Evolutionary conservation across 2,113 vertebrate species (phyloP), one percentile per base, ranked within the genome.

Genomic region (Echinops telfairi): DNA sequence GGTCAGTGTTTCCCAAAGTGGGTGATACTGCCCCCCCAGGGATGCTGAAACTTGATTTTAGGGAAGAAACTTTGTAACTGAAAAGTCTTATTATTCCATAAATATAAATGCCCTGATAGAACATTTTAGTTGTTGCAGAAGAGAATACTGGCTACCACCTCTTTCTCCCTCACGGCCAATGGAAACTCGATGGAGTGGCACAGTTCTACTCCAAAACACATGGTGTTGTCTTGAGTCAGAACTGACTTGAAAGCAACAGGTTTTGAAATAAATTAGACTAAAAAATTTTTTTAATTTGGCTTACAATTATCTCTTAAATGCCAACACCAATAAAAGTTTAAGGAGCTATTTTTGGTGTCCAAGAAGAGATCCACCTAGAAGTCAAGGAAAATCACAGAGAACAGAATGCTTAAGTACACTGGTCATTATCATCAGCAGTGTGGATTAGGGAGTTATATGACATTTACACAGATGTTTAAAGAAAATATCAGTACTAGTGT

Each of bases 281-380:
- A 73, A 36, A 20, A 84, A 89, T 53, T 53, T 53, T 53, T 53
- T 53, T 53, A 75, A 31, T 93, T 73, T 81, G 79, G 88, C 86
- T 92, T 80, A 70, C 27, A 81, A 82, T 93, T 93, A 66, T 70
- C 73, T 86, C 62, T 78, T 90, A 66, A 75, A 78, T 92, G 79
- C 66, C 83, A 82, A 40, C 80, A 90, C 14, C 7, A 82, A 36
- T 84, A 89, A 78, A 23, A 16, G 3, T 38, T 14, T 82, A 11
- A 92, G 6, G 2, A 66, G 23, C 8, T 86, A 57, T 16, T 77
- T 93, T 38, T 81, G 83, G 38, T 38, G 33, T 73, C 53, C 88
- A 70, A 84, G 40, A 90, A 93, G 80, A 64, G 12, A 95, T 58
- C 47, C 73, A 64, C 14, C 36, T 81, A 47, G 36, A 90, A 83